Evolutionary conservation across 2,888 invertebrate genomes (phyloP), one percentile per base, ranked within the genome.

Genomic region (Tetragnatha montana): DNA sequence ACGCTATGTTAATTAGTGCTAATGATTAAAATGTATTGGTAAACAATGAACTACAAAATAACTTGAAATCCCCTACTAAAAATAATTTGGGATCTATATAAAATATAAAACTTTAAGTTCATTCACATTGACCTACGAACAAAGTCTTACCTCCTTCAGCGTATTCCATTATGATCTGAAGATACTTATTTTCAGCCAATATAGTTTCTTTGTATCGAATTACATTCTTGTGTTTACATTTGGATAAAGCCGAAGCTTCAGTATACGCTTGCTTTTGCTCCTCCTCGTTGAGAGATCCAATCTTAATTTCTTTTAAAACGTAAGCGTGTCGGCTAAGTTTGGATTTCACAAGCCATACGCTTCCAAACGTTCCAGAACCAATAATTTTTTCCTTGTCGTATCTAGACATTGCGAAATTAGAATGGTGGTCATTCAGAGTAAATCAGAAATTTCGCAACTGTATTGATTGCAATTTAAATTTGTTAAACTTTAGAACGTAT

Each of bases 161-260:
- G 91, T 93, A 94, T 81, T 94, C 94, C 94, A 94, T 94, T 3
- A 94, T 93, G 71, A 94, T 94, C 91, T 93, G 93, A n/a, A 94
- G 91, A 76, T 92, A 93, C 14, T 93, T 93, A 88, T 93, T 93
- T 93, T 94, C 90, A n/a, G 92, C 92, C 0, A 93, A 93, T 92
- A 94, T 94, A 4, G 94, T 94, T 89, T 94, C 94, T 75, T 92
- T 92, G 92, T 94, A 94, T 8, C 92, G 91, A 6, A 94, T 94
- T 91, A 94, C 94, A 88, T 94, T 93, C 6, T 93, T 93, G 92
- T 94, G 94, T 35, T 93, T 92, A 82, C 94, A 92, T 92, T 93
- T 93, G 19, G 94, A 93, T 51, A 94, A 91, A 8, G 94, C 93
- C 6, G 87, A 69, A 0, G 94, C 94, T 93, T 94, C 94, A 92